Conservation (phyloP, 2,888 invertebrate genomes). For the Philereme vetulata region DNA sequence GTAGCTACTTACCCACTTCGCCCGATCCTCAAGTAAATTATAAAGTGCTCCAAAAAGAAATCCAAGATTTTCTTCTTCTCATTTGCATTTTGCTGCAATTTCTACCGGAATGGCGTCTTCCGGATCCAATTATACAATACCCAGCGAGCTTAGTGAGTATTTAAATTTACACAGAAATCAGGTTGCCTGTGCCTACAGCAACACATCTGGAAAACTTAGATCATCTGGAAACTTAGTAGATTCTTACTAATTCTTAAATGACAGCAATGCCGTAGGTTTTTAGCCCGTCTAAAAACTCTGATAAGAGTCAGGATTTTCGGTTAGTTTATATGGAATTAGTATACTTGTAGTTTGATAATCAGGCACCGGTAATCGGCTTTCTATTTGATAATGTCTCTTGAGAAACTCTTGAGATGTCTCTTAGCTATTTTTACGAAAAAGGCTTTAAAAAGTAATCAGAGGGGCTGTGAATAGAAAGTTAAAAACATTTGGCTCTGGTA, state of each 20-base stretch:
- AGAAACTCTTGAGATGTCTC: slow-evolving; percentile 61
- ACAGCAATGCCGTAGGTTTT: too few relatives aligned
- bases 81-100: slow-evolving; percentile 63
- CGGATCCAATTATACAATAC: slow-evolving; percentile 68
- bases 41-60: slow-evolving; percentile 46
- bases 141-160: slow-evolving; percentile 49
- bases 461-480: slow-evolving; percentile 63
- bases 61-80: slow-evolving; percentile 47
- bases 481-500: slow-evolving; percentile 64
- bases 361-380: background rate
- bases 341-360: background rate
- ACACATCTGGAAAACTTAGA: too few relatives aligned
- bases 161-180: slow-evolving; percentile 15
- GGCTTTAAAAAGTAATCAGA: slow-evolving; percentile 78
- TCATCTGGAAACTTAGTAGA: too few relatives aligned
- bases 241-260: too few relatives aligned
- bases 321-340: too few relatives aligned
- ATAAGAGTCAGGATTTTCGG: too few relatives aligned
- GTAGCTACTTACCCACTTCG: background rate
- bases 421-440: slow-evolving; percentile 66
- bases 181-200: background rate
- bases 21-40: slow-evolving; percentile 27
- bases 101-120: slow-evolving; percentile 58
- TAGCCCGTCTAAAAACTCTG: too few relatives aligned
- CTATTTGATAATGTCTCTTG: slow-evolving; percentile 39